A percentile compares a stretch with the other conserved stretches of the same genome.
Evolutionary conservation across 2,113 vertebrate species (phyloP).

Genomic region (Grammomys dolichurus): DNA sequence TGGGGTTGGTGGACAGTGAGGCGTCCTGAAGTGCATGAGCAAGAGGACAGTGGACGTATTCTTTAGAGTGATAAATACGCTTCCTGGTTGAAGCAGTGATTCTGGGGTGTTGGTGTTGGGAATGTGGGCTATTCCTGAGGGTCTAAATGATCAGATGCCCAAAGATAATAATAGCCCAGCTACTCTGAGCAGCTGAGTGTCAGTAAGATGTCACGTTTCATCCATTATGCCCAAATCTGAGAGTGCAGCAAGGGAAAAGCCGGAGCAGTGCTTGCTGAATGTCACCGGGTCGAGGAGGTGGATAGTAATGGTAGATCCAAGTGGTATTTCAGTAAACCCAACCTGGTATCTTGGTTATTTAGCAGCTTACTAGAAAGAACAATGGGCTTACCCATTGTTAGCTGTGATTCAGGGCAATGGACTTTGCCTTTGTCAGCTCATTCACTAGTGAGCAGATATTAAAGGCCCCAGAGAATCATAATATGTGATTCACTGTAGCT

Average conservation of each 20-base stretch:
- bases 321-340: background rate
- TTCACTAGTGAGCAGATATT: background rate
- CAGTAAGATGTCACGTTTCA: fast-evolving
- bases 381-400: background rate
- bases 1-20: background rate
- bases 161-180: background rate
- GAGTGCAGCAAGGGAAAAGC: background rate
- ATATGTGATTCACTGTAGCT: background rate
- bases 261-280: background rate
- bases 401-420: background rate
- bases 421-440: background rate
- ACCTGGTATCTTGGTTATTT: no score
- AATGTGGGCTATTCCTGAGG: fast-evolving
- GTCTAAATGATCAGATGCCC: background rate
- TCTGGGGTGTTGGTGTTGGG: fast-evolving
- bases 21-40: fast-evolving
- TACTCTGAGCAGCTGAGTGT: background rate
- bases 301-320: background rate
- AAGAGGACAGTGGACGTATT: background rate
- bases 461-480: background rate
- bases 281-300: fast-evolving
- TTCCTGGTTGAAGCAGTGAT: no score
- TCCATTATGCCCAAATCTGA: background rate
- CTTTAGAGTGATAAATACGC: background rate
- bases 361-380: background rate